phyloP scores from a whole-genome alignment of 2,113 vertebrate species.

The Mus musculus region DNA sequence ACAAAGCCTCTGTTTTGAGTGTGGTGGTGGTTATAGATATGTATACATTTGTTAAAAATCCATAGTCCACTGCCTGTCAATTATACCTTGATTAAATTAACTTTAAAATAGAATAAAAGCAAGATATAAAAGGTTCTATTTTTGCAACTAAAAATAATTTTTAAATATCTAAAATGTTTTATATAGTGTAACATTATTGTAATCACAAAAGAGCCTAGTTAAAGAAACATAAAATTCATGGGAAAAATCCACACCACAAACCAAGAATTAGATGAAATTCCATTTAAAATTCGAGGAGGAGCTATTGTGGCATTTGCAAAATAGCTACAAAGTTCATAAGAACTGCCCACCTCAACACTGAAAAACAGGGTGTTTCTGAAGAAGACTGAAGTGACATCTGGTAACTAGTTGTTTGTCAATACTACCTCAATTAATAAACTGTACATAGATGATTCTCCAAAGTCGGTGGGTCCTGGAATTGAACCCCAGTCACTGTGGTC shows the following conservation, averaged over 20 bases:
- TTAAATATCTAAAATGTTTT: neutral
- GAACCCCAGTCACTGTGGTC: too few species aligned
- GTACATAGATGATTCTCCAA: neutral
- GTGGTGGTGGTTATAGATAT: neutral
- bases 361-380: neutral
- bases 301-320: neutral
- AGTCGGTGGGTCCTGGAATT: neutral
- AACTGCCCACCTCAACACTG: neutral
- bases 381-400: neutral
- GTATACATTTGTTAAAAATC: neutral
- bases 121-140: neutral
- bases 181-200: neutral
- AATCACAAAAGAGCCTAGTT: neutral
- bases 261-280: neutral
- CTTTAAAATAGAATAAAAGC: neutral
- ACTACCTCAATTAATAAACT: too few species aligned
- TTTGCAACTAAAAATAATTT: neutral
- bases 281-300: neutral
- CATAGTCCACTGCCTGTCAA: neutral
- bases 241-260: neutral
- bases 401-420: neutral
- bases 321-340: neutral
- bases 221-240: neutral
- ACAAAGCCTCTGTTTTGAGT: neutral
- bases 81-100: neutral